These are phyloP conservation scores for Idaea straminata DNA, from an alignment of 2,888 invertebrate species.

Conservation along the genomic window DNA sequence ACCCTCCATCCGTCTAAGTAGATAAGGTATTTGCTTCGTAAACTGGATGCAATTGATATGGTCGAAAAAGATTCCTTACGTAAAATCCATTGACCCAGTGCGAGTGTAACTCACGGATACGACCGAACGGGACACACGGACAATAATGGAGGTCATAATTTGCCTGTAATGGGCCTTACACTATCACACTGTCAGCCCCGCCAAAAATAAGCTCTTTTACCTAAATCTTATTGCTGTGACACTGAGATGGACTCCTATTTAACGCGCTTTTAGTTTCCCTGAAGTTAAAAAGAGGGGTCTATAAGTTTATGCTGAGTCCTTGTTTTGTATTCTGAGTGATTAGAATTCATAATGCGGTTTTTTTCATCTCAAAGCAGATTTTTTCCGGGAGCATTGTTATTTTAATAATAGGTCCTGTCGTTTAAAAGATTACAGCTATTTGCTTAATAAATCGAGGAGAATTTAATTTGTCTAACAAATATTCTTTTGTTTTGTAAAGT, in stretches of 20 bases:
- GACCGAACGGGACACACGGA: constrained; percentile 67
- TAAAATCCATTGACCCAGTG: constrained; percentile 71
- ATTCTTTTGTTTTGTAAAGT: neutral
- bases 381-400: neutral
- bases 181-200: constrained; percentile 76
- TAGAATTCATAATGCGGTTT: neutral
- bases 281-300: neutral
- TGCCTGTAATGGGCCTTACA: constrained; percentile 77
- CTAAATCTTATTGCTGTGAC: constrained; percentile 45
- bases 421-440: neutral
- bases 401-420: neutral
- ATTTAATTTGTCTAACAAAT: neutral
- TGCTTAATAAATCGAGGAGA: neutral
- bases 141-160: constrained; percentile 75
- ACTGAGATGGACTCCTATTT: constrained; percentile 18
- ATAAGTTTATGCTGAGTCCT: neutral
- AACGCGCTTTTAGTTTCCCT: neutral
- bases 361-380: neutral
- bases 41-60: constrained; percentile 32
- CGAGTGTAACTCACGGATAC: constrained; percentile 65
- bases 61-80: constrained; percentile 58
- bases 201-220: constrained; percentile 72
- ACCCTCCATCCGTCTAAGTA: constrained; percentile 9
- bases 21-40: constrained; percentile 27
- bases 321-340: neutral